Percentiles rank a stretch among this genome's conserved stretches.
Conservation (phyloP, 2,797 vertebrate species). For the Sebastes paucispinis region DNA sequence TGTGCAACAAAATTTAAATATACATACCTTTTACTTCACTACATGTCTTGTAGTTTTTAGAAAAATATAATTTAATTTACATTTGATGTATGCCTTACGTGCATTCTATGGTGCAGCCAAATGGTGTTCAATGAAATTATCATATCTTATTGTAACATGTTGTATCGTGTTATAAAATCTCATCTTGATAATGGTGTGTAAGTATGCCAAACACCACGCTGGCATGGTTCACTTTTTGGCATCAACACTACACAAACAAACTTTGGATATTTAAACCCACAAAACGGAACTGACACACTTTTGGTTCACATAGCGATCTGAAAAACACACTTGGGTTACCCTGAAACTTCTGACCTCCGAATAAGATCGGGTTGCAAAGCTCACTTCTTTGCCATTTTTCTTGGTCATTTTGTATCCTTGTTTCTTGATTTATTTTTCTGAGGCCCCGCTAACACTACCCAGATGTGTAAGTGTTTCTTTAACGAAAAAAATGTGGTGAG, state of each 20-base stretch:
- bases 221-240: background rate
- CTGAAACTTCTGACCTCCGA: slow-evolving; percentile 55
- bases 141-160: background rate
- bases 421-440: slow-evolving; percentile 69
- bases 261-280: slow-evolving; percentile 19
- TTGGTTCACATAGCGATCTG: slow-evolving; percentile 23
- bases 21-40: background rate
- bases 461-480: slow-evolving; percentile 68
- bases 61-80: background rate
- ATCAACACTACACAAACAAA: slow-evolving; percentile 1
- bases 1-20: background rate
- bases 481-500: slow-evolving; percentile 44
- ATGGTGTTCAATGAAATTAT: background rate
- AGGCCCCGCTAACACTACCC: slow-evolving; percentile 63
- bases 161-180: background rate
- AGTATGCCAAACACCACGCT: background rate
- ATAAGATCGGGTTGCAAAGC: slow-evolving; percentile 55
- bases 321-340: slow-evolving; percentile 25
- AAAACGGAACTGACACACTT: slow-evolving; percentile 46
- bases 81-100: background rate
- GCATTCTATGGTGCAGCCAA: background rate
- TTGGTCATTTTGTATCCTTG: slow-evolving; percentile 49
- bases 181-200: background rate
- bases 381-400: slow-evolving; percentile 40
- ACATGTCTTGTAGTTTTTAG: background rate